These are phyloP conservation scores for Dryoscopus gambensis DNA, from an alignment of 2,113 vertebrate species.

Conservation along the genomic window DNA sequence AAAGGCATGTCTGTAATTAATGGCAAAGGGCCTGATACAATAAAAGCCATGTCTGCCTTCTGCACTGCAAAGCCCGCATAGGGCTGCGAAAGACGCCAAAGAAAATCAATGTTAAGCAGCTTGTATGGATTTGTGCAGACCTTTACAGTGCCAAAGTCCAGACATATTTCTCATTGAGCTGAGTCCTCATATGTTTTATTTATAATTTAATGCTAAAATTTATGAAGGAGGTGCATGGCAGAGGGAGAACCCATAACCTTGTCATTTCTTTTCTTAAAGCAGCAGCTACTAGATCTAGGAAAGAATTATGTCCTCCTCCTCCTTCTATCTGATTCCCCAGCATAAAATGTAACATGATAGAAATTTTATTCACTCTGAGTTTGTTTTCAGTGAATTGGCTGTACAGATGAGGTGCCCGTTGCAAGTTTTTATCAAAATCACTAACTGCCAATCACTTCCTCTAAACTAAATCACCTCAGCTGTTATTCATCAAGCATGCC, in stretches of 20 bases:
- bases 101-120: constrained; percentile 67
- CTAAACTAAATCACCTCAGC: constrained; percentile 35
- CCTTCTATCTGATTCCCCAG: background rate
- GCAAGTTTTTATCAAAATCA: constrained; percentile 12
- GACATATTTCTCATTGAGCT: constrained; percentile 58
- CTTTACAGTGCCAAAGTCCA: constrained; percentile 55
- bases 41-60: constrained; percentile 53
- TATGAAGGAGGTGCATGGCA: constrained; percentile 39
- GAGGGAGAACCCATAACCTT: constrained; percentile 35
- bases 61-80: background rate
- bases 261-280: constrained; percentile 51
- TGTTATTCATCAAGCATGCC: constrained; percentile 45
- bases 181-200: constrained; percentile 54
- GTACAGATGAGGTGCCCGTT: background rate
- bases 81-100: constrained; percentile 48
- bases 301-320: background rate
- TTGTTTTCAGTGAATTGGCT: background rate
- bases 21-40: constrained; percentile 43
- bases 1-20: constrained; percentile 51
- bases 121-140: constrained; percentile 57
- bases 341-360: background rate
- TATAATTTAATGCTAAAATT: constrained; percentile 63
- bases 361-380: background rate
- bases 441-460: constrained; percentile 24
- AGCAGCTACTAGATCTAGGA: background rate